phyloP scores from a whole-genome alignment of 1,140 invertebrate genomes.

The Pachyrhynchus sulphureomaculatus region DNA sequence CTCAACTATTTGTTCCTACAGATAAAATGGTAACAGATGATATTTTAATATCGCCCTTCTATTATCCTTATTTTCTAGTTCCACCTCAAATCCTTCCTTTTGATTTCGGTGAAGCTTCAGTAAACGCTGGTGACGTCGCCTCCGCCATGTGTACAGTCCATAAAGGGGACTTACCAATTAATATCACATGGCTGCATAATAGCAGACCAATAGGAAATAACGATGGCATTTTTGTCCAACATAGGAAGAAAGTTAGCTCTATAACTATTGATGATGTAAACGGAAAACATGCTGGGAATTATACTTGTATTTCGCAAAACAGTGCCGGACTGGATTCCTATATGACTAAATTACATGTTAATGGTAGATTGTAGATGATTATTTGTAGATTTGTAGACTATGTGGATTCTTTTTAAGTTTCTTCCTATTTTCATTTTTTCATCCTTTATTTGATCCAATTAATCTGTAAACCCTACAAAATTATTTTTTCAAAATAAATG shows the following conservation, averaged over 20 bases:
- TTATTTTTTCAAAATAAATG: no score
- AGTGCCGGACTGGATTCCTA: constrained; percentile 60
- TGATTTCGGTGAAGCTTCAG: constrained; percentile 60
- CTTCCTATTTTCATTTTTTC: neutral
- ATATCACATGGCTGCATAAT: constrained; percentile 64
- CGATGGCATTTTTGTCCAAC: constrained; percentile 37
- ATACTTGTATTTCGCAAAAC: constrained; percentile 64
- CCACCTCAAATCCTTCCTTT: constrained; percentile 61
- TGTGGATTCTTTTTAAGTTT: neutral
- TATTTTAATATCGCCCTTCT: no score
- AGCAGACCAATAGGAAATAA: constrained; percentile 44
- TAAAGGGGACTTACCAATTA: constrained; percentile 66
- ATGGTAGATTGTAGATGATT: constrained; percentile 68
- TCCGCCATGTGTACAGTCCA: constrained; percentile 61
- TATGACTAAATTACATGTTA: constrained; percentile 62
- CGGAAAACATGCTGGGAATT: constrained; percentile 62
- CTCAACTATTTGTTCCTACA: no score
- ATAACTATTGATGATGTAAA: constrained; percentile 61
- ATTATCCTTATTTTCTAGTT: constrained; percentile 49
- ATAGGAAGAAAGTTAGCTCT: constrained; percentile 38
- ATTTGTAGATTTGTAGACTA: constrained; percentile 48
- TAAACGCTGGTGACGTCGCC: constrained; percentile 62
- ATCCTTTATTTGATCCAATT: no score
- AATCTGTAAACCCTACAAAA: no score
- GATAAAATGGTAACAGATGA: no score